These are phyloP conservation scores for Alectoris magna DNA, from an alignment of 2,797 vertebrate species.

Conservation along the genomic window DNA sequence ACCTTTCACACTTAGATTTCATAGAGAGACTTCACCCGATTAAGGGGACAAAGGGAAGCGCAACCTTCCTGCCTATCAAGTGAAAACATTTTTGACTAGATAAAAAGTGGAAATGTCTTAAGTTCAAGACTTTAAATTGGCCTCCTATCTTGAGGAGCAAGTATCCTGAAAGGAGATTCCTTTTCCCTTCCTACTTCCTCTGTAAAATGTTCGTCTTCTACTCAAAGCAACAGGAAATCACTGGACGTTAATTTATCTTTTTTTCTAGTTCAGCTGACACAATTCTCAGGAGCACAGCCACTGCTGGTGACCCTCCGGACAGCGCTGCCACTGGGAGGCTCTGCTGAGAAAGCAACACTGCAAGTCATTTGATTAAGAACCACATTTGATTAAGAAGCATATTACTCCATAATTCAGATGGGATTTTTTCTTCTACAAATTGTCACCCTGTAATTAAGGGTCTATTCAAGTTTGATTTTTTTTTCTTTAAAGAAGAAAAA, in stretches of 20 bases:
- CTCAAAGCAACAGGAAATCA: constrained; percentile 26
- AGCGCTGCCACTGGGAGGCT: not conserved
- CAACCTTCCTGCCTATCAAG: not conserved
- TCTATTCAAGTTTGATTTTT: not conserved
- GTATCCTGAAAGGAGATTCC: constrained; percentile 17
- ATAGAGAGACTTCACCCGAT: not conserved
- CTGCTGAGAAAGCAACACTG: not conserved
- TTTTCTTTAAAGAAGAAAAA: not conserved
- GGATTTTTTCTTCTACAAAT: not conserved
- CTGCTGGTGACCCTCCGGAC: not conserved
- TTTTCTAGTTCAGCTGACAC: not conserved
- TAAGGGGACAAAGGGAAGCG: not conserved
- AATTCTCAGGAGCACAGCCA: not conserved
- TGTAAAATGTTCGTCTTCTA: not conserved
- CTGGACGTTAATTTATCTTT: not conserved
- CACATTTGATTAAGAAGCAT: not conserved
- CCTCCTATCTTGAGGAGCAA: constrained; percentile 17
- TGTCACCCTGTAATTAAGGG: not conserved
- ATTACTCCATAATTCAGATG: not conserved
- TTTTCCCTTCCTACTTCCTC: constrained; percentile 20
- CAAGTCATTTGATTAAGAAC: not conserved
- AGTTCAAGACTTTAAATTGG: not conserved
- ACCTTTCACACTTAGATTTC: not conserved
- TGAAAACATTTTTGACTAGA: constrained; percentile 1
- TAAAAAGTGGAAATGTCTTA: not conserved